phyloP scores from a whole-genome alignment of 2,113 vertebrate genomes.

The Phalacrocorax carbo region DNA sequence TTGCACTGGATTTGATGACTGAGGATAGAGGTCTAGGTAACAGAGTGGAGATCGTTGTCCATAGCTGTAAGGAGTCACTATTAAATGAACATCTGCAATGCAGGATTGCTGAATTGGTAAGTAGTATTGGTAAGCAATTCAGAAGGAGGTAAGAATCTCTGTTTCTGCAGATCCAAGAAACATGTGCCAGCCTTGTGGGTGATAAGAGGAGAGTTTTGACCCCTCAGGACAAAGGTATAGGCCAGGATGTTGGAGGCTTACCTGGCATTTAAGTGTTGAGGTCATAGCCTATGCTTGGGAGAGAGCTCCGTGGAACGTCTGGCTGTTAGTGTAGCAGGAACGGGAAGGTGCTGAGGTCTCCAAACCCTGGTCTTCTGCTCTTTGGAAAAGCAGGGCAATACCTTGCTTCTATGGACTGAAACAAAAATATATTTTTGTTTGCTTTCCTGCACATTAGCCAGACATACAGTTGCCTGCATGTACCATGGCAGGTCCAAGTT shows the following conservation, averaged over 20 bases:
- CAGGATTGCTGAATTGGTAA: background rate
- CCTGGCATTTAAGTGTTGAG: background rate
- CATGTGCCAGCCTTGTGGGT: background rate
- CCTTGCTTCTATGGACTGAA: background rate
- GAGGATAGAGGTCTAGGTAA: too few relatives aligned
- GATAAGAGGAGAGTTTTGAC: background rate
- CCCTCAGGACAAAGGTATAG: background rate
- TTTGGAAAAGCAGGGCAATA: background rate
- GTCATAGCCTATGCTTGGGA: background rate
- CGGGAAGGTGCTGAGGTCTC: background rate
- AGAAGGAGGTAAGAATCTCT: background rate
- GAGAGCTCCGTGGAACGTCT: background rate
- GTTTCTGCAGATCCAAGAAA: background rate
- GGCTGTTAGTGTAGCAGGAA: background rate
- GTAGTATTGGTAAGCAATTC: background rate
- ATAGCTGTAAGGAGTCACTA: background rate
- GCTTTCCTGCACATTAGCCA: background rate
- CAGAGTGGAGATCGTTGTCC: fast-evolving
- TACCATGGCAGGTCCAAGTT: background rate
- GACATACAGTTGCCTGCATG: background rate
- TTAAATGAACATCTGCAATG: background rate
- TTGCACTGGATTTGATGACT: background rate
- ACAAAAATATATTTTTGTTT: background rate
- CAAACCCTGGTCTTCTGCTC: background rate
- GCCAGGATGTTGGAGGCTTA: background rate